These are phyloP conservation scores for Sigmodon hispidus DNA, from an alignment of 2,113 vertebrate species.

Conservation along the genomic window DNA sequence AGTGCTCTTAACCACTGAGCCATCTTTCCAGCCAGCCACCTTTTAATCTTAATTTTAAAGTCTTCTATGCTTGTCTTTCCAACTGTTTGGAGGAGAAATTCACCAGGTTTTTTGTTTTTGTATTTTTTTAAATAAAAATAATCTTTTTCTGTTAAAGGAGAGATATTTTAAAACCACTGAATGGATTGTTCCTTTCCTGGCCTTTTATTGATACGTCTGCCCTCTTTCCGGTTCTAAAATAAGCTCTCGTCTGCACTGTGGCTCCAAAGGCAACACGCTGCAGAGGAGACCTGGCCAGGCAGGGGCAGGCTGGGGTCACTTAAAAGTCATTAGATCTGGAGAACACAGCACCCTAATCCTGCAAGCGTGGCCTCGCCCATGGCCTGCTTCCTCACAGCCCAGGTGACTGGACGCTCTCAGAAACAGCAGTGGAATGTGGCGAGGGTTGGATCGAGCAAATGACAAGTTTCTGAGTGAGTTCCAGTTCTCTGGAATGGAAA, in stretches of 20 bases:
- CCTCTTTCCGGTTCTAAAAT: conserved; percentile 85
- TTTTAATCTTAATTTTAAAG: background rate
- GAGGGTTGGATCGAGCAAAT: conserved; percentile 69
- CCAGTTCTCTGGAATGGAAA: conserved; percentile 89
- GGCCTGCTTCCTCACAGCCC: conserved; percentile 26
- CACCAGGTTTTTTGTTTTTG: too few species aligned
- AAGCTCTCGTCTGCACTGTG: conserved; percentile 78
- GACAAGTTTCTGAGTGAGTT: conserved; percentile 86
- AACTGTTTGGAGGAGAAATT: conserved; percentile 64
- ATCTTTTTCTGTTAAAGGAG: conserved; percentile 67
- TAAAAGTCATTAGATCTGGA: conserved; percentile 65
- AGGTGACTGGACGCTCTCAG: conserved; percentile 83
- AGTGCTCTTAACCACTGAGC: background rate
- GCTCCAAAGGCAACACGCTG: conserved; percentile 83
- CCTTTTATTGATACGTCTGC: conserved; percentile 81
- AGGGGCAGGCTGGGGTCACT: conserved; percentile 65
- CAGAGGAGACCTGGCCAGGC: conserved; percentile 40
- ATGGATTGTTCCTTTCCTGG: conserved; percentile 76
- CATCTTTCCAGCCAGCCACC: background rate
- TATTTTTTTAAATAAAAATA: conserved; percentile 81
- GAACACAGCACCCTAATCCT: background rate
- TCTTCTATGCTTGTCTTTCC: background rate
- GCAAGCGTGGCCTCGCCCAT: conserved; percentile 56
- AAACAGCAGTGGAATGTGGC: conserved; percentile 78
- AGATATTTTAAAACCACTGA: conserved; percentile 81